Conservation (phyloP, 2,888 invertebrate species). For the Spisula solida region DNA sequence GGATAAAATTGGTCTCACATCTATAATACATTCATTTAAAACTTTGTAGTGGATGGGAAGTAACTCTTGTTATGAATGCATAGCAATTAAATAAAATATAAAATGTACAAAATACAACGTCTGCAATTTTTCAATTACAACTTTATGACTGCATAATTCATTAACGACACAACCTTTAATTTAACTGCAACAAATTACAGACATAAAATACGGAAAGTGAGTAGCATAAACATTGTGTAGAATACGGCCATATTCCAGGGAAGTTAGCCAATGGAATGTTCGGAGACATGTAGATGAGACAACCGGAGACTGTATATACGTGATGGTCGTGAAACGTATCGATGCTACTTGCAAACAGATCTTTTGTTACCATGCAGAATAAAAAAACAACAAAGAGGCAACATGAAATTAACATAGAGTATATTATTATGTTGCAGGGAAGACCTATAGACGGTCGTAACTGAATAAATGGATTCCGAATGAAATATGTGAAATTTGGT, state of each 20-base stretch:
- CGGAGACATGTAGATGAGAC: background rate
- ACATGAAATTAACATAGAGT: background rate
- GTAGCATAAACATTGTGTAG: background rate
- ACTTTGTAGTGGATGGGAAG: background rate
- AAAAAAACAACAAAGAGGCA: background rate
- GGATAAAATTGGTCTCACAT: background rate
- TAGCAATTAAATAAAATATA: background rate
- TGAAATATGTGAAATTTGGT: background rate
- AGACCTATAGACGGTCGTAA: background rate
- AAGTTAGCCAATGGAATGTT: background rate
- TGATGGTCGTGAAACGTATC: background rate
- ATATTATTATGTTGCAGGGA: background rate
- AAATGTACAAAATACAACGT: background rate
- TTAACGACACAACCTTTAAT: slow-evolving; percentile 13
- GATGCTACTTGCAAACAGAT: background rate
- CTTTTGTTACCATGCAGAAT: slow-evolving; percentile 1
- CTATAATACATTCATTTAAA: background rate
- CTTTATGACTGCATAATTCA: background rate
- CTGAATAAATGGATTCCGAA: background rate
- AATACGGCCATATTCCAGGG: background rate
- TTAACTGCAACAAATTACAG: background rate
- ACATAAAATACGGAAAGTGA: background rate
- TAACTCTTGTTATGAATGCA: background rate
- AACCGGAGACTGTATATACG: background rate
- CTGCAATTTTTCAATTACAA: background rate